Percentiles rank a stretch among this genome's conserved stretches.
These are phyloP conservation scores for Apistogramma diplotaenia DNA, from an alignment of 2,113 vertebrate species.

Conservation along the genomic window DNA sequence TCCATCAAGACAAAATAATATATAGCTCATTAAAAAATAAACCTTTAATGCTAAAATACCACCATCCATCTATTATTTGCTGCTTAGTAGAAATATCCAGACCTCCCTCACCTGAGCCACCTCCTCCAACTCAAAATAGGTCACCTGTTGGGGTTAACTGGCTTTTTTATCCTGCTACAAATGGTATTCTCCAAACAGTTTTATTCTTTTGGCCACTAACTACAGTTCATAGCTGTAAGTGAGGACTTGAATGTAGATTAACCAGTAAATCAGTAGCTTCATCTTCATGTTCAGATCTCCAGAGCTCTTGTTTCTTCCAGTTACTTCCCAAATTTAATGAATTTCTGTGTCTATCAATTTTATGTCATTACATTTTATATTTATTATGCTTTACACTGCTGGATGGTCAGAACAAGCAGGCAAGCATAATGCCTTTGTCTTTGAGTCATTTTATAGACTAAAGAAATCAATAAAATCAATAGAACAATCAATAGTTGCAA, in stretches of 20 bases:
- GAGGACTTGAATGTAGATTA: background rate
- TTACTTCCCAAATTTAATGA: background rate
- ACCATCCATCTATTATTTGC: background rate
- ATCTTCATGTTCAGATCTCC: background rate
- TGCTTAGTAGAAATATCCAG: background rate
- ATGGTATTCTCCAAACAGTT: background rate
- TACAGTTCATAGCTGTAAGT: background rate
- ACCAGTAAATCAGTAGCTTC: background rate
- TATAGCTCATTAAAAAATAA: background rate
- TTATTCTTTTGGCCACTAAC: background rate
- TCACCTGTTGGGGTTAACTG: background rate
- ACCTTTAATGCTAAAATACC: background rate
- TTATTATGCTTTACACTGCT: background rate
- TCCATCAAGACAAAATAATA: background rate
- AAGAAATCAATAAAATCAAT: background rate
- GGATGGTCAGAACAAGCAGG: background rate
- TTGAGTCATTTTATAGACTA: background rate
- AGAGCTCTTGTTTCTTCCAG: background rate
- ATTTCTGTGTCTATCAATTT: background rate
- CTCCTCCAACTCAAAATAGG: background rate
- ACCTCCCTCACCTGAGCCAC: background rate
- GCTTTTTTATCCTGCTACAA: background rate
- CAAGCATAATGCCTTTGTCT: background rate
- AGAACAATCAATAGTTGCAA: background rate
- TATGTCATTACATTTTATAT: background rate